phyloP scores from a whole-genome alignment of 2,888 invertebrate genomes.

The Panorpa germanica region DNA sequence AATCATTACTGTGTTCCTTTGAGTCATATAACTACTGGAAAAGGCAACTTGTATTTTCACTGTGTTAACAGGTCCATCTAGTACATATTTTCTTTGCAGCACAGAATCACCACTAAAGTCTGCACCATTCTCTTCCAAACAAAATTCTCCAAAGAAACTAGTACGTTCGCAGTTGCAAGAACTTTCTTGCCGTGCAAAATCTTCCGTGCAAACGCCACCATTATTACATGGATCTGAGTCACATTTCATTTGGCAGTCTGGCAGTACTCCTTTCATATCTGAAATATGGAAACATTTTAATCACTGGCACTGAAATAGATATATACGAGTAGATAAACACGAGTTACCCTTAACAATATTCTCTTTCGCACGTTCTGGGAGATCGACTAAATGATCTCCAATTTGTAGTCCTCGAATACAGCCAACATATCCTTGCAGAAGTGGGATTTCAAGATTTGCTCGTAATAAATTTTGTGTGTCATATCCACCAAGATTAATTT shows the following conservation, averaged over 20 bases:
- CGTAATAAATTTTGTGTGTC: slow-evolving; percentile 52
- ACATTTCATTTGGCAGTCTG: slow-evolving; percentile 78
- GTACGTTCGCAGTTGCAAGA: slow-evolving; percentile 79
- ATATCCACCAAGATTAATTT: slow-evolving; percentile 72
- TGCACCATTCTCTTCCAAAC: slow-evolving; percentile 77
- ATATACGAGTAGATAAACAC: slow-evolving; percentile 2
- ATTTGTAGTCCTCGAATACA: slow-evolving; percentile 77
- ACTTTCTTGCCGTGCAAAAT: slow-evolving; percentile 69
- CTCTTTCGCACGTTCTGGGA: slow-evolving; percentile 48
- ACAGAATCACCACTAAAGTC: slow-evolving; percentile 78
- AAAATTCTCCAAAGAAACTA: slow-evolving; percentile 76
- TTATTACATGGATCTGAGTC: slow-evolving; percentile 77
- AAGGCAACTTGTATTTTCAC: slow-evolving; percentile 76
- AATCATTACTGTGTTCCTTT: slow-evolving; percentile 59
- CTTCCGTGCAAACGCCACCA: slow-evolving; percentile 72
- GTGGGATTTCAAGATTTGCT: slow-evolving; percentile 28
- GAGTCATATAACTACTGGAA: slow-evolving; percentile 60
- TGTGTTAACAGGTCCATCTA: slow-evolving; percentile 49
- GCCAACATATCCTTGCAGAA: slow-evolving; percentile 61
- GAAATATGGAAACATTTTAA: slow-evolving; percentile 10
- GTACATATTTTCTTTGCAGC: slow-evolving; percentile 55
- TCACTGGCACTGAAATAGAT: neutral
- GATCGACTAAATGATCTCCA: slow-evolving; percentile 58
- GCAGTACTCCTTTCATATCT: slow-evolving; percentile 48
- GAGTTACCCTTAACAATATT: slow-evolving; percentile 46